A percentile compares a stretch with the other conserved stretches of the same genome.
phyloP scores from a whole-genome alignment of 2,797 vertebrate genomes.

The Agapornis canus region DNA sequence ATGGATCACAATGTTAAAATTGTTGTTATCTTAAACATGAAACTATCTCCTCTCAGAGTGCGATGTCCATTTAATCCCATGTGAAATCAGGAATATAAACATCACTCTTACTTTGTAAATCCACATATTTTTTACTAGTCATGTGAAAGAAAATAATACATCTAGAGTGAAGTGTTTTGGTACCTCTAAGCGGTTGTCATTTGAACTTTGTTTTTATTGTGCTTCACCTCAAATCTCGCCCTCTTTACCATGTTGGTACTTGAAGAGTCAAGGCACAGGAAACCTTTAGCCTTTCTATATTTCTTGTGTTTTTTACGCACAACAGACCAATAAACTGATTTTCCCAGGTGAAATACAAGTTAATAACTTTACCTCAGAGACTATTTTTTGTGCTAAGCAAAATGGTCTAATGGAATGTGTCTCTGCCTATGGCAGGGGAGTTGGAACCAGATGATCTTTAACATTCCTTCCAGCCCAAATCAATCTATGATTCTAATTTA shows the following conservation, averaged over 20 bases:
- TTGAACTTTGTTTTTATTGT: neutral
- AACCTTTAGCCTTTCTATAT: neutral
- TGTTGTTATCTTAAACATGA: neutral
- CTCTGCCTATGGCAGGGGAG: fast-evolving
- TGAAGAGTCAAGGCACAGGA: neutral
- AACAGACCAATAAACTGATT: neutral
- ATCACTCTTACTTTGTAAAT: neutral
- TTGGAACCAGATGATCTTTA: neutral
- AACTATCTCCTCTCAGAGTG: neutral
- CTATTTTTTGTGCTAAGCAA: neutral
- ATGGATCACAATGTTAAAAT: neutral
- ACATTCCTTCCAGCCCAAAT: neutral
- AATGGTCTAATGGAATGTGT: neutral
- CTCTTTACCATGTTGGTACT: neutral
- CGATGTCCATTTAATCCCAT: fast-evolving
- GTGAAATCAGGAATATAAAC: neutral
- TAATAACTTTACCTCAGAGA: neutral
- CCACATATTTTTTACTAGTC: neutral
- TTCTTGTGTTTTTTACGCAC: neutral
- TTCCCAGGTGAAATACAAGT: neutral
- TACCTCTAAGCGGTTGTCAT: neutral
- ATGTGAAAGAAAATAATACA: neutral
- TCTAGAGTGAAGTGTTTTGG: neutral
- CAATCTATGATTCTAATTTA: neutral
- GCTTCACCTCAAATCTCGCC: conserved; percentile 1